These are phyloP conservation scores for Eilema sororculum DNA, from an alignment of 2,888 invertebrate species.

Conservation along the genomic window DNA sequence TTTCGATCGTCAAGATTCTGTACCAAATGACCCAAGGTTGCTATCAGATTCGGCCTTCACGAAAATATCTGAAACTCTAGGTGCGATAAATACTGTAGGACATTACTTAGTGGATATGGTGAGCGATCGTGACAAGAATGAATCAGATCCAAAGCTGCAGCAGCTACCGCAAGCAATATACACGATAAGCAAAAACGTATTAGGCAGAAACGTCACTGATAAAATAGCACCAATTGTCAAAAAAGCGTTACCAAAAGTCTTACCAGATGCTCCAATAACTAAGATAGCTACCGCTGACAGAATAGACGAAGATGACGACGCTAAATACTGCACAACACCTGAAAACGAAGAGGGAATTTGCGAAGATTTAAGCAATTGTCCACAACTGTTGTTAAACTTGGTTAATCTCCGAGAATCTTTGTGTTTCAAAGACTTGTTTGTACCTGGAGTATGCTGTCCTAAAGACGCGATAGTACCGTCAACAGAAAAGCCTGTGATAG, in stretches of 20 bases:
- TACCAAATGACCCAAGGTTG: slow-evolving; percentile 81
- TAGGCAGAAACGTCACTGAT: slow-evolving; percentile 92
- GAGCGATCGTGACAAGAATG: slow-evolving; percentile 79
- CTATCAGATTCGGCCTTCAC: slow-evolving; percentile 88
- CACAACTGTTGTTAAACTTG: slow-evolving; percentile 93
- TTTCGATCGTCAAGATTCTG: slow-evolving; percentile 59
- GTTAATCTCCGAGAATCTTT: slow-evolving; percentile 94
- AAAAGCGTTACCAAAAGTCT: slow-evolving; percentile 76
- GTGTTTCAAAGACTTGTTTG: slow-evolving; percentile 96
- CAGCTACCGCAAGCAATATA: slow-evolving; percentile 91
- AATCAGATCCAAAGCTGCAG: slow-evolving; percentile 75
- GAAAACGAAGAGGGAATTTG: slow-evolving; percentile 93
- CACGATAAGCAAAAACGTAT: slow-evolving; percentile 92
- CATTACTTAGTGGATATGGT: slow-evolving; percentile 94
- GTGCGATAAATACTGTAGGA: slow-evolving; percentile 95
- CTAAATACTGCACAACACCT: slow-evolving; percentile 92
- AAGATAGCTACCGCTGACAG: slow-evolving; percentile 78
- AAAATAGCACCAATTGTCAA: slow-evolving; percentile 91
- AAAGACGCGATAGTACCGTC: slow-evolving; percentile 75
- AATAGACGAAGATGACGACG: slow-evolving; percentile 85
- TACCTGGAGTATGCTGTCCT: slow-evolving; percentile 97
- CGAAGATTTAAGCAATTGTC: slow-evolving; percentile 95
- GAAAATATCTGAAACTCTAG: slow-evolving; percentile 89
- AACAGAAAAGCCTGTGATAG: slow-evolving; percentile 70
- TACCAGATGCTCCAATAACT: slow-evolving; percentile 78